phyloP scores from a whole-genome alignment of 2,888 invertebrate species.

The Oxyscelio sp. region DNA sequence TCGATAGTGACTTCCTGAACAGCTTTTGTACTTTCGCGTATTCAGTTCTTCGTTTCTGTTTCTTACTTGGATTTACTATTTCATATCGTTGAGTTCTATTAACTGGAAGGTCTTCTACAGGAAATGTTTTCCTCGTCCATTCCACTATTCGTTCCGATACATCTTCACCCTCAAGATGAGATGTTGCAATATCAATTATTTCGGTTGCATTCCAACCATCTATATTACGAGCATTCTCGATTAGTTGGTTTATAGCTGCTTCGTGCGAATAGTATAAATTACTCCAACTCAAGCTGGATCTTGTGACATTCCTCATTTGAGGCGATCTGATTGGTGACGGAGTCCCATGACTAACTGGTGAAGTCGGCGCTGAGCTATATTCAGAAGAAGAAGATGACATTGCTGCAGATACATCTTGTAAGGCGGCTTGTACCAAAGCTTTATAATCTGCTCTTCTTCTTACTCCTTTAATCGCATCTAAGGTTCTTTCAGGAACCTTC shows the following conservation, averaged over 20 bases:
- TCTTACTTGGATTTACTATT: background rate
- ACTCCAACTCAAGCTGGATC: background rate
- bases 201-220: background rate
- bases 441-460: background rate
- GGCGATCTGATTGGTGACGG: no score
- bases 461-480: slow-evolving; percentile 26
- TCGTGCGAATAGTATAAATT: background rate
- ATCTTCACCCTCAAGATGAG: background rate
- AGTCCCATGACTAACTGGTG: background rate
- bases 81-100: background rate
- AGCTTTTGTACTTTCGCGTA: background rate
- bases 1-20: background rate
- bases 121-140: background rate
- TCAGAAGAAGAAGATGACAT: no score
- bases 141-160: background rate
- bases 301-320: background rate
- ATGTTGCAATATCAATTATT: background rate
- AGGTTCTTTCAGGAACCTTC: background rate
- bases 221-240: background rate
- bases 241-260: background rate
- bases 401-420: background rate
- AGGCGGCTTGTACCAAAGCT: background rate
- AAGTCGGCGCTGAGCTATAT: background rate
- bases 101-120: background rate
- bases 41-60: background rate